Percentiles rank a stretch among this genome's conserved stretches.
phyloP scores from a whole-genome alignment of 2,113 vertebrate genomes.

The Megaleporinus macrocephalus region DNA sequence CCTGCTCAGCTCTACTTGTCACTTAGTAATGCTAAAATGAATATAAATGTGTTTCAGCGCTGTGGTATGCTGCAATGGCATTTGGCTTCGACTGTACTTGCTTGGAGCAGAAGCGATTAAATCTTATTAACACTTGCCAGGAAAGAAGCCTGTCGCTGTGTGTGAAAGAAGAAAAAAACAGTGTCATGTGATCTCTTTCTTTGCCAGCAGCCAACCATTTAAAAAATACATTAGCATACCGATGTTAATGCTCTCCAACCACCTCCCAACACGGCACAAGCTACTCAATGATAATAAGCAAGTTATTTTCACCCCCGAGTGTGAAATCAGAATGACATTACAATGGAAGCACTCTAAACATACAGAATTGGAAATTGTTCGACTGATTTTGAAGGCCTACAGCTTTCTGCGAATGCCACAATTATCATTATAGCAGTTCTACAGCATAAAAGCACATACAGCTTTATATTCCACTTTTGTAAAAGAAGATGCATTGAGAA shows the following conservation, averaged over 20 bases:
- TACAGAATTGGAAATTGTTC: background rate
- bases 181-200: no score
- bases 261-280: background rate
- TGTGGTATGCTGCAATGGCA: no score
- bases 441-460: background rate
- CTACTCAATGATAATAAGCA: background rate
- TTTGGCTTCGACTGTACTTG: no score
- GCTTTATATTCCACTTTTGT: background rate
- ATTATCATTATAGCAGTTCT: background rate
- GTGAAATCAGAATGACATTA: background rate
- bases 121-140: no score
- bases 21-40: no score
- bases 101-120: no score
- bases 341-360: background rate
- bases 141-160: no score
- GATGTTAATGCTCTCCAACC: background rate
- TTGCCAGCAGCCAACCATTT: no score
- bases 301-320: background rate
- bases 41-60: no score
- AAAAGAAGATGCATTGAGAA: background rate
- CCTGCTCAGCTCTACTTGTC: no score
- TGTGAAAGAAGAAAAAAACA: no score
- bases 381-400: background rate
- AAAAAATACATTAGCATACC: background rate
- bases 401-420: background rate